Evolutionary conservation across 2,888 invertebrate genomes (phyloP).

Genomic region (Tromatobia lineatoria): DNA sequence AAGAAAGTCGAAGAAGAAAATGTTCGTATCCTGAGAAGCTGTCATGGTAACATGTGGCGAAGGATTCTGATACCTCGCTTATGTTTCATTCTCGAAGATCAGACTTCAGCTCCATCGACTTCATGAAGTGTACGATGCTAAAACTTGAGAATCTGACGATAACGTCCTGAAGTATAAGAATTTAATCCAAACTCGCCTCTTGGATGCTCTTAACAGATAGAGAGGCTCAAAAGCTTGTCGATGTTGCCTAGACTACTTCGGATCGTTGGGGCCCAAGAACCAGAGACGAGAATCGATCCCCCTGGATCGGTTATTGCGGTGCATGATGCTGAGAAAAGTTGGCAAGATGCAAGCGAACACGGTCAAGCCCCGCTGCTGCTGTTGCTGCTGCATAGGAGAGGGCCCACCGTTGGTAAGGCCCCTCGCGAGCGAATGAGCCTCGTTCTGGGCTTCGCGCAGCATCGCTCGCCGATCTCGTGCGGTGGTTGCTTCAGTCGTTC

Average conservation of each 20-base stretch:
- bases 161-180: not conserved
- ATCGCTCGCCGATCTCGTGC: conserved; percentile 75
- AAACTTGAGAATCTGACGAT: not conserved
- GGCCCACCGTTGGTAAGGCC: conserved; percentile 55
- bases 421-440: conserved; percentile 70
- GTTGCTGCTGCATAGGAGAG: conserved; percentile 38
- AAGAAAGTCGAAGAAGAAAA: conserved; percentile 37
- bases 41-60: not conserved
- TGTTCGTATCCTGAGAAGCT: not conserved
- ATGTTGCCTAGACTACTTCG: not conserved
- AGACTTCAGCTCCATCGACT: not conserved
- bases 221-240: not conserved
- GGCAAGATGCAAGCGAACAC: conserved; percentile 60
- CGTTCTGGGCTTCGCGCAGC: conserved; percentile 75
- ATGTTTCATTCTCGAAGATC: not conserved
- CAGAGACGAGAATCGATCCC: conserved; percentile 15
- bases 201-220: not conserved
- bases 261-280: conserved; percentile 4
- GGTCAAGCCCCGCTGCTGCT: conserved; percentile 55
- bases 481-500: conserved; percentile 83
- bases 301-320: conserved; percentile 29
- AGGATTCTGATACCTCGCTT: not conserved
- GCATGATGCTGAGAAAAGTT: conserved; percentile 49
- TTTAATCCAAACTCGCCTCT: not conserved
- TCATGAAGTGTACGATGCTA: not conserved